Percentiles rank a stretch among this genome's conserved stretches.
phyloP scores from a whole-genome alignment of 2,797 vertebrate genomes.

The Podarcis siculus region DNA sequence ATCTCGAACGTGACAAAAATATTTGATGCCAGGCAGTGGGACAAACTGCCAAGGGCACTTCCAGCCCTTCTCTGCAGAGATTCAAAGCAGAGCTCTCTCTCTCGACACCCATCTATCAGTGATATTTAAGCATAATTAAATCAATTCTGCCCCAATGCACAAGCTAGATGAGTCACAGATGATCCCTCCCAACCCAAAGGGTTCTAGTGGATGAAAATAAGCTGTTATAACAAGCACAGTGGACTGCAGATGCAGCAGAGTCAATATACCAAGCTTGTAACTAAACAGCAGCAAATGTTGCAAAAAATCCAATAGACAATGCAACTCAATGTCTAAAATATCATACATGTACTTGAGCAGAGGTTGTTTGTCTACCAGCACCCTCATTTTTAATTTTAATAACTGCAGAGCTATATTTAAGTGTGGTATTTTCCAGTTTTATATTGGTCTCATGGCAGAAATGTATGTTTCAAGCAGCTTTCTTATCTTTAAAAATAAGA shows the following conservation, averaged over 20 bases:
- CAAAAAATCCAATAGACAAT: neutral
- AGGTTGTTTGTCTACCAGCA: neutral
- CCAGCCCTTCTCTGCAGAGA: neutral
- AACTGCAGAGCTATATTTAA: neutral
- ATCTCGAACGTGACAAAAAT: neutral
- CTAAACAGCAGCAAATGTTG: neutral
- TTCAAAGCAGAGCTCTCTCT: neutral
- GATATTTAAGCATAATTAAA: constrained; percentile 17
- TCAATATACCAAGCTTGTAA: neutral
- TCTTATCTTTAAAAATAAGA: neutral
- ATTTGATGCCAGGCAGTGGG: neutral
- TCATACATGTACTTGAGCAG: neutral
- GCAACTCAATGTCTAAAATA: neutral
- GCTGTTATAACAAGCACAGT: neutral
- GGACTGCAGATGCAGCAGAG: neutral
- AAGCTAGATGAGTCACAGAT: neutral
- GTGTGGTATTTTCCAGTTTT: neutral
- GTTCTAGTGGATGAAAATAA: constrained; percentile 6
- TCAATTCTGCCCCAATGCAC: neutral
- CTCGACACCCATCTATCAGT: neutral
- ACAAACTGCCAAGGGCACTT: constrained; percentile 12
- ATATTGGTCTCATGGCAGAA: neutral
- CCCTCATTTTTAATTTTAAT: neutral
- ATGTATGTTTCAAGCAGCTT: neutral
- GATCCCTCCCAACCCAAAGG: neutral